Evolutionary conservation across 2,888 invertebrate species (phyloP).

Genomic region (Zelleria hepariella): DNA sequence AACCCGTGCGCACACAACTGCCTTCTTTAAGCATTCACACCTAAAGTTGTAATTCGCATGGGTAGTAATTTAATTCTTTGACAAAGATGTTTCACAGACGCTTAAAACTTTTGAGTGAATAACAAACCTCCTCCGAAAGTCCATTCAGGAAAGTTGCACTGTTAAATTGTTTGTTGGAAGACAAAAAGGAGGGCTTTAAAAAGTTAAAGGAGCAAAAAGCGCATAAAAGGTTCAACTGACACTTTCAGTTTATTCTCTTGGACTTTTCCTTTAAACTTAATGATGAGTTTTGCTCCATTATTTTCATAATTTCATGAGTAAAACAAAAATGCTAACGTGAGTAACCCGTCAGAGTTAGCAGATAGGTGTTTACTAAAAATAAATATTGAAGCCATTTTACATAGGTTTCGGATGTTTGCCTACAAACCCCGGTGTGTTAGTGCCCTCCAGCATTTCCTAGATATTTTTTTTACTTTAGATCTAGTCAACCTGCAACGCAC

Average conservation of each 20-base stretch:
- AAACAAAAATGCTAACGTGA: not conserved
- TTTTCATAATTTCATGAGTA: not conserved
- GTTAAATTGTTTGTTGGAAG: conserved; percentile 63
- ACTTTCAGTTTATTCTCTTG: not conserved
- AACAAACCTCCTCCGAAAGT: conserved; percentile 67
- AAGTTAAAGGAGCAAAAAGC: conserved; percentile 50
- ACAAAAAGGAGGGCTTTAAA: conserved; percentile 46
- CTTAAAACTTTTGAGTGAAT: conserved; percentile 70
- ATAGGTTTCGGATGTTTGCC: no score
- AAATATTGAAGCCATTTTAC: no score
- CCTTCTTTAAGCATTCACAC: conserved; percentile 24
- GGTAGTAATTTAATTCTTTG: conserved; percentile 56
- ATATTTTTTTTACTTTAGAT: no score
- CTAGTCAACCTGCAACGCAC: no score
- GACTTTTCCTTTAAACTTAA: not conserved
- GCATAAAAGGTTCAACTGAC: conserved; percentile 40
- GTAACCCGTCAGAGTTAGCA: not conserved
- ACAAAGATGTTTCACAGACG: conserved; percentile 66
- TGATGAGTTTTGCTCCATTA: not conserved
- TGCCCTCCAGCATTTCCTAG: no score
- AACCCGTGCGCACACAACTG: conserved; percentile 27
- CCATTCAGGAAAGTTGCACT: conserved; percentile 57
- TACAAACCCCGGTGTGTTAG: no score
- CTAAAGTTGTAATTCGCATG: conserved; percentile 30
- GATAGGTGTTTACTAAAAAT: conserved; percentile 25